phyloP scores from a whole-genome alignment of 1,140 invertebrate genomes.

The Bombus pascuorum region DNA sequence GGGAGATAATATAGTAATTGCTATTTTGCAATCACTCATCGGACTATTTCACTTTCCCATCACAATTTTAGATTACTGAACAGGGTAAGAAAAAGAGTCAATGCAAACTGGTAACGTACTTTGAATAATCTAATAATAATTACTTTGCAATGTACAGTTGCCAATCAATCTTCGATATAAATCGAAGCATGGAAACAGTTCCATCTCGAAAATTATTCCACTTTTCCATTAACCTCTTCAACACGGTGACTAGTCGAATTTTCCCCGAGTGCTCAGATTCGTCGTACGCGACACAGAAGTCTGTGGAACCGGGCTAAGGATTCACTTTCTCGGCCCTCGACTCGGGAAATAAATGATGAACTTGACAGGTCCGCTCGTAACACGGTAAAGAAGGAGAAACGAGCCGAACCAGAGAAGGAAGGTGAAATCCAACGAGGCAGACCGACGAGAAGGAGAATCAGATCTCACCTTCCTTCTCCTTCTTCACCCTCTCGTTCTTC shows the following conservation, averaged over 20 bases:
- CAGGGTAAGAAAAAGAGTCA: neutral
- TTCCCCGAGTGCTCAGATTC: conserved; percentile 17
- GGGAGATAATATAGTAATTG: too few relatives aligned
- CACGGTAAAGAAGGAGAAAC: conserved; percentile 4
- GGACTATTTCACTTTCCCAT: too few relatives aligned
- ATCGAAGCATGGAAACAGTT: neutral
- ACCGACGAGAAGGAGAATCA: conserved; percentile 11
- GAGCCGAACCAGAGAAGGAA: conserved; percentile 7
- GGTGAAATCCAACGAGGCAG: conserved; percentile 15
- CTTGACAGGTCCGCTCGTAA: conserved; percentile 62
- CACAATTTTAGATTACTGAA: too few relatives aligned
- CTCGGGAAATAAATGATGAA: conserved; percentile 71
- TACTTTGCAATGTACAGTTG: neutral
- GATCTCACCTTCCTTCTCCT: neutral
- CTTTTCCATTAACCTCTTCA: conserved; percentile 16
- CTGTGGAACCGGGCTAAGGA: conserved; percentile 32
- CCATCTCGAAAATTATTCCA: neutral
- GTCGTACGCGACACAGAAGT: conserved; percentile 43
- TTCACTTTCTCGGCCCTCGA: conserved; percentile 59
- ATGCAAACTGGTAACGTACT: neutral
- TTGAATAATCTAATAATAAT: neutral
- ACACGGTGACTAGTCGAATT: conserved; percentile 18
- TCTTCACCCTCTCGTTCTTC: neutral
- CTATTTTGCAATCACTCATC: too few relatives aligned
- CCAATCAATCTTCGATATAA: neutral